Base-by-base conservation (phyloP, 2,113 vertebrate genomes). In the Cromileptes altivelis region DNA sequence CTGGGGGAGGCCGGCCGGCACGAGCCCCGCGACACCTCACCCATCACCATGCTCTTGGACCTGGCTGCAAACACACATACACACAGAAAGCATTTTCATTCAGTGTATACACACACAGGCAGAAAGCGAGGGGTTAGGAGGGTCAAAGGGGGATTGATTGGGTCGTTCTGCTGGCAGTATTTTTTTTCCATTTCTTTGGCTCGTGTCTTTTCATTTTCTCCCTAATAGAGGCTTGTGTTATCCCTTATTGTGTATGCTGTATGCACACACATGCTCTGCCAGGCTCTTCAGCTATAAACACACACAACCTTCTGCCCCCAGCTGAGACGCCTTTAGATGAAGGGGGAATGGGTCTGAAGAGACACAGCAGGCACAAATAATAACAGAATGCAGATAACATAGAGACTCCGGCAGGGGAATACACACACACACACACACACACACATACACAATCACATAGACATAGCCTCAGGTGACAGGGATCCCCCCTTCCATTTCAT, bases 1-100 rank as follows among this genome's bases (percentile, higher is more conserved):
- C 90, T 90, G 18, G 96, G 95, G 21, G 96, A 96, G 18, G 91
- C 92, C 0, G 94, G 92, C 87, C 94, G 82, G 82, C 92, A 9
- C 11, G 93, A 61, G 84, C 95, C 85, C 71, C 95, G 90, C 2
- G 94, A 94, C 85, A 96, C 95, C 77, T 98, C 97, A 8, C 97
- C 97, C 97, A 99, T 97, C 94, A 98, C 97, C 96, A 99, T 96
- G 95, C 98, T 99, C 92, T 97, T 98, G 80, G 97, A 98, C 85
- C 96, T 93, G 86, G 97, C 98, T 99, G 89, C 21, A 94, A 69
- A 88, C 33, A 80, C 2, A 81, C 45, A 75, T n/a, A 62, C 42
- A 55, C 3, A 67, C 18, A 58, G 2, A 52, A 4, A 71, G 2
- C 21, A 65, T 42, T 84, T 71, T 14, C 23, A 50, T 18, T 75